Percentiles rank a stretch among this genome's conserved stretches.
Conservation (phyloP, 2,797 vertebrate species). For the Enteromius trimaculatus region DNA sequence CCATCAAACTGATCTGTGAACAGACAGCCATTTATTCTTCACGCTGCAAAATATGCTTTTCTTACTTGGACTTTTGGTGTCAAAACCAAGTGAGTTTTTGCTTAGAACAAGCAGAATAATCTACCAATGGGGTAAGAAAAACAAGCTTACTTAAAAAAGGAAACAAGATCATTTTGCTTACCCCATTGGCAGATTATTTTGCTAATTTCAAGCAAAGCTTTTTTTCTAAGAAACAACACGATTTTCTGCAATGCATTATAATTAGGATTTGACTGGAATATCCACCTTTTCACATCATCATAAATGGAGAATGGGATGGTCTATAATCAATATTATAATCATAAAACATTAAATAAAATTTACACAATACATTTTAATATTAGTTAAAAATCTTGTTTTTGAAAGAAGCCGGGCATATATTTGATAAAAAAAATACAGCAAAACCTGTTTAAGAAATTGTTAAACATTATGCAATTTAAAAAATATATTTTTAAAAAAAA, state of each 20-base stretch:
- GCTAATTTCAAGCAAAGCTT: too few relatives aligned
- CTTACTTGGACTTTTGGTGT: too few relatives aligned
- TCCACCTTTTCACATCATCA: not conserved
- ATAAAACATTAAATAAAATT: not conserved
- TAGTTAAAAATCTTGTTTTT: not conserved
- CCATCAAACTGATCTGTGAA: constrained; percentile 81
- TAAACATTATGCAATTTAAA: not conserved
- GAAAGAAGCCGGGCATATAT: not conserved
- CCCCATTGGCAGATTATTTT: too few relatives aligned
- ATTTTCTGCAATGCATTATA: not conserved
- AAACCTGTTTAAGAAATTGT: not conserved
- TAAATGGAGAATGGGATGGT: not conserved
- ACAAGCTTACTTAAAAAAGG: too few relatives aligned
- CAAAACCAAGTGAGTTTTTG: too few relatives aligned
- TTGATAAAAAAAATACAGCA: not conserved
- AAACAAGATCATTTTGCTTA: too few relatives aligned
- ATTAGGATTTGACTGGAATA: not conserved
- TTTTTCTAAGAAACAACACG: too few relatives aligned
- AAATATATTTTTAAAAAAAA: too few relatives aligned
- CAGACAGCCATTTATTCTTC: not conserved
- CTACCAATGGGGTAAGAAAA: too few relatives aligned
- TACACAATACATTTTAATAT: too few relatives aligned
- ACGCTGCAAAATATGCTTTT: too few relatives aligned
- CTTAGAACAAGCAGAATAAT: too few relatives aligned
- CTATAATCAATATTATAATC: not conserved